phyloP scores from a whole-genome alignment of 2,888 invertebrate species.

The Zygothrica quintamaculata region DNA sequence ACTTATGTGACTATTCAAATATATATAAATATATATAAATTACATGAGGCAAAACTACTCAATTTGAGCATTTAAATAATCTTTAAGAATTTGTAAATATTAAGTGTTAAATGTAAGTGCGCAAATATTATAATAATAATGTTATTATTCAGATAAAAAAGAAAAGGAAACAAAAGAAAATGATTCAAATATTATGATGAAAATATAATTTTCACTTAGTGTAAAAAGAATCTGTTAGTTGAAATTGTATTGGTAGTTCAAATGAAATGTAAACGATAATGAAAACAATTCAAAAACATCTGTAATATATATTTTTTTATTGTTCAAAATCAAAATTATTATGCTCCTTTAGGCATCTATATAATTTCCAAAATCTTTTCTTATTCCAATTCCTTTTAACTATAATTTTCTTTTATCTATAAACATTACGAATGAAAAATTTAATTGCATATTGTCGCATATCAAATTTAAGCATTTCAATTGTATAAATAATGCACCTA shows the following conservation, averaged over 20 bases:
- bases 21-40: conserved; percentile 14
- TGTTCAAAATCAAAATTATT: conserved; percentile 10
- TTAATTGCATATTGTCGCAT: conserved; percentile 56
- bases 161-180: not conserved
- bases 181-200: conserved; percentile 38
- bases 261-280: no score
- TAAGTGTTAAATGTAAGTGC: conserved; percentile 46
- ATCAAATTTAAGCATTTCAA: conserved; percentile 67
- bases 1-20: conserved; percentile 42
- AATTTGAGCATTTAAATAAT: conserved; percentile 66
- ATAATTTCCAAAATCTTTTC: no score
- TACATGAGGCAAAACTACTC: conserved; percentile 58
- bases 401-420: not conserved
- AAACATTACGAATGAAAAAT: conserved; percentile 9
- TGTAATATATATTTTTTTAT: conserved; percentile 50
- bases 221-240: conserved; percentile 46
- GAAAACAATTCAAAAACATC: conserved; percentile 16
- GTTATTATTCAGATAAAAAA: conserved; percentile 30
- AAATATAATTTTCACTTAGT: conserved; percentile 62
- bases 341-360: no score
- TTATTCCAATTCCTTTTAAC: no score
- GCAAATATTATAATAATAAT: conserved; percentile 3
- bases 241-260: conserved; percentile 11
- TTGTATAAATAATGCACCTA: conserved; percentile 61
- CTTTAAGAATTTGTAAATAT: conserved; percentile 66